Evolutionary conservation across 2,888 invertebrate species (phyloP), one percentile per base, ranked within the genome.

Genomic region (Listrodromus nycthemerus): DNA sequence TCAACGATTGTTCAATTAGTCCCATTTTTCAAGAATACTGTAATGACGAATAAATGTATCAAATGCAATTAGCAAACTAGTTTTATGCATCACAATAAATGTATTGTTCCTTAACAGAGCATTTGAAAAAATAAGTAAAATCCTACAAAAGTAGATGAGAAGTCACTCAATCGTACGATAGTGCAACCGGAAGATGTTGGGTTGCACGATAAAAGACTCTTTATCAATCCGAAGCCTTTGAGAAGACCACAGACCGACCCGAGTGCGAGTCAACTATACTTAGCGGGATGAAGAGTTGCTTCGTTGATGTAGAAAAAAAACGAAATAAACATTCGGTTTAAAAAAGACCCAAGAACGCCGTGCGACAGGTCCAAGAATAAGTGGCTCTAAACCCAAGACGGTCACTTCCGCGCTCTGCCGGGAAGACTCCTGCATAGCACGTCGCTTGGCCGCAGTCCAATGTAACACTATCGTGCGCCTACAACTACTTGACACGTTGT

Each of bases 401-500:
- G 61, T 65, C 45, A 80, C 76, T 80, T 77, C 76, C 83, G 80
- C 24, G 58, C 37, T 74, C 69, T 48, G 66, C 71, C 45, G 52
- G 67, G 61, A 74, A 63, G 61, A 69, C 55, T 19, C 21, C 27
- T 76, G 75, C 73, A 80, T 48, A 52, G 73, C 33, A 48, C 73
- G 78, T 67, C 76, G 76, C 81, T 85, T 85, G 85, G 85, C 85
- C 27, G 7, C 8, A 10, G 58, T 70, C 85, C 85, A 85, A 78
- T 83, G 85, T 85, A 80, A 85, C 75, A 81, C 67, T 79, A 85
- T 85, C 85, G 85, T 50, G 37, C 61, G 55, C 58, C 73, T 77
- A 69, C 78, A 73, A 69, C 58, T 33, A 63, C 67, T 78, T 65
- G 55, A 77, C 80, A 52, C 76, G 67, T 27, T 65, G n/a, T 73